phyloP scores from a whole-genome alignment of 2,113 vertebrate genomes.

The Apteryx mantelli region DNA sequence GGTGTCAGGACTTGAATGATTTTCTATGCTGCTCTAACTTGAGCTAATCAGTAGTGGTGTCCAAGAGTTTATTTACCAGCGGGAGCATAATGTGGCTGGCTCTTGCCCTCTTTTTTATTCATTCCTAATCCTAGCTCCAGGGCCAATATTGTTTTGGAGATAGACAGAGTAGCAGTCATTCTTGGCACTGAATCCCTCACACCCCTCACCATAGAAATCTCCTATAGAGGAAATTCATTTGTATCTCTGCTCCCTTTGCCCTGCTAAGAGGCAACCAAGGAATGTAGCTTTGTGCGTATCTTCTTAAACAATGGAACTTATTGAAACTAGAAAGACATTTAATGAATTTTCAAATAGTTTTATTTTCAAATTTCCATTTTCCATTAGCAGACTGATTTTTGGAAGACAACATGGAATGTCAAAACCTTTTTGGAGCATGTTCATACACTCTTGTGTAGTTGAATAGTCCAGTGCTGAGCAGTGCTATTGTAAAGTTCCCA shows the following conservation, averaged over 20 bases:
- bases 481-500: neutral
- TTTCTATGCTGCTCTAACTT: neutral
- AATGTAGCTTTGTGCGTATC: neutral
- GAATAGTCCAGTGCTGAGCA: neutral
- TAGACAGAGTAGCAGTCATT: neutral
- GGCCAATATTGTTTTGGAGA: neutral
- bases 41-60: neutral
- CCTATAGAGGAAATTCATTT: neutral
- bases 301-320: neutral
- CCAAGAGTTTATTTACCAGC: neutral
- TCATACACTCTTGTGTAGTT: neutral
- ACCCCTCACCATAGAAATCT: neutral
- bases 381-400: neutral
- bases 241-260: neutral
- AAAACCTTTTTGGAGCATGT: neutral
- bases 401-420: neutral
- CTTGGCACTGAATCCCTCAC: neutral
- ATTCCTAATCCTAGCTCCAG: neutral
- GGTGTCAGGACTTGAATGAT: neutral
- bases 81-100: neutral
- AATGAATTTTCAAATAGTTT: neutral
- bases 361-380: neutral
- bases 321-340: neutral
- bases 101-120: neutral
- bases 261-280: neutral